Evolutionary conservation across 1,140 invertebrate species (phyloP).

Genomic region (Notospermus geniculatus): DNA sequence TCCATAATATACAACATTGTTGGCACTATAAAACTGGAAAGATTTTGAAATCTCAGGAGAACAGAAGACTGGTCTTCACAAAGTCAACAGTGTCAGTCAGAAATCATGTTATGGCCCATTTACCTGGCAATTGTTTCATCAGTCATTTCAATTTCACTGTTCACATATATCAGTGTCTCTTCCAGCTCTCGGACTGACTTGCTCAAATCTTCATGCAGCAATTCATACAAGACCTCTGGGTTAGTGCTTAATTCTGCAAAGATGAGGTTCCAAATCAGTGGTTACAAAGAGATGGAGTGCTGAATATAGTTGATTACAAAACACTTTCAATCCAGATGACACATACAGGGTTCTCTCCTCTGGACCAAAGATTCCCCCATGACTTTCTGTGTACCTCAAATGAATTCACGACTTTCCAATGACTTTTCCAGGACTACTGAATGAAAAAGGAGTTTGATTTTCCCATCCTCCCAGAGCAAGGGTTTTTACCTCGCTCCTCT

Average conservation of each 20-base stretch:
- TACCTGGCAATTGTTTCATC: slow-evolving; percentile 1
- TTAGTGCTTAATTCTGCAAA: background rate
- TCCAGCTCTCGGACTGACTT: background rate
- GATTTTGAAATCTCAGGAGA: too few relatives aligned
- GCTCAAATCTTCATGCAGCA: slow-evolving; percentile 8
- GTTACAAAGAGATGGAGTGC: background rate
- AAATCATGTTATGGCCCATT: slow-evolving; percentile 3
- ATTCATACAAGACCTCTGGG: background rate
- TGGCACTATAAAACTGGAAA: too few relatives aligned
- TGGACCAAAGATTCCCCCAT: too few relatives aligned
- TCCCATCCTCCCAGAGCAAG: too few relatives aligned
- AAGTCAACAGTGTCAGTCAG: background rate
- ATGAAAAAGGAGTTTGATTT: too few relatives aligned
- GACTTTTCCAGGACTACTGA: too few relatives aligned
- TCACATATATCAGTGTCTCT: background rate
- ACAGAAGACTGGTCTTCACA: slow-evolving; percentile 5
- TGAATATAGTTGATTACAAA: background rate
- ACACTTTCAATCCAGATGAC: too few relatives aligned
- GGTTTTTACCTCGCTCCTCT: too few relatives aligned
- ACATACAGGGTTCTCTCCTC: too few relatives aligned
- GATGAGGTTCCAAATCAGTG: background rate
- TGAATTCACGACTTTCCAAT: too few relatives aligned
- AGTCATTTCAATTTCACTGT: slow-evolving; percentile 1
- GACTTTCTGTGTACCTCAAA: too few relatives aligned
- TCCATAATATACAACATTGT: too few relatives aligned